Conservation (phyloP, 2,797 vertebrate genomes). For the Enteromius treurensis region DNA sequence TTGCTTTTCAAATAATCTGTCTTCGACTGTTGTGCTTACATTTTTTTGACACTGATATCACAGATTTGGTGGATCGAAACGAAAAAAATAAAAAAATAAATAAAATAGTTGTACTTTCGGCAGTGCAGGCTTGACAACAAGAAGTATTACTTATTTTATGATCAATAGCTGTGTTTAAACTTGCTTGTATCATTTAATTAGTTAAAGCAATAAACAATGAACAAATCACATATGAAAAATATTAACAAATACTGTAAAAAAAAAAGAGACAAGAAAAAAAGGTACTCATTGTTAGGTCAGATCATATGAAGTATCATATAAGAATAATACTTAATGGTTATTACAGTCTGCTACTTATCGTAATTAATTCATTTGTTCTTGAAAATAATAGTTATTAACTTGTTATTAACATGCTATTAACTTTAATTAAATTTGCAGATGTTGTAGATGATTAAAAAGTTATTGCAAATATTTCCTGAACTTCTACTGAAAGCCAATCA, state of each 20-base stretch:
- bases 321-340: neutral
- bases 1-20: neutral
- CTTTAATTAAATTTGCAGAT: neutral
- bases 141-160: no score
- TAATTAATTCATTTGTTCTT: neutral
- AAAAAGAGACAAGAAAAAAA: neutral
- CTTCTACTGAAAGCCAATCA: neutral
- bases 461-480: neutral
- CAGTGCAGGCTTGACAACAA: neutral
- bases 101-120: neutral
- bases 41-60: neutral
- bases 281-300: neutral
- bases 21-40: neutral
- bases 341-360: neutral
- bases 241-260: neutral
- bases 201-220: neutral
- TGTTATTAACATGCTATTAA: neutral
- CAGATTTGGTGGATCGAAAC: neutral
- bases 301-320: neutral
- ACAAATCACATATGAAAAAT: neutral
- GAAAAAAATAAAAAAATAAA: neutral
- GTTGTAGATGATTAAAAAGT: neutral
- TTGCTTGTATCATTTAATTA: neutral
- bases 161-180: neutral
- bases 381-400: neutral